phyloP scores from a whole-genome alignment of 2,888 invertebrate species.

The Rotaria magnacalcarata region DNA sequence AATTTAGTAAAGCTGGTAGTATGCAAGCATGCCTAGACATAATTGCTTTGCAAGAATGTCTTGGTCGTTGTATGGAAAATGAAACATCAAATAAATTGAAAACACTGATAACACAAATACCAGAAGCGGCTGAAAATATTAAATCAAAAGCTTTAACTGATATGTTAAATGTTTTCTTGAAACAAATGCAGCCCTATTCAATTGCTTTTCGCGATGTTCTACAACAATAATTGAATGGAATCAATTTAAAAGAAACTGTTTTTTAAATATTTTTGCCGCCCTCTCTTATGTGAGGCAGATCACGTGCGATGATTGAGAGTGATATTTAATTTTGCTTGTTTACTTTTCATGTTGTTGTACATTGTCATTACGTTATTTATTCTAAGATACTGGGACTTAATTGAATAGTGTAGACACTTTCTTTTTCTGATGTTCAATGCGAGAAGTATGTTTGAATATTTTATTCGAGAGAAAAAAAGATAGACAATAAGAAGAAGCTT shows the following conservation, averaged over 20 bases:
- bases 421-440: not conserved
- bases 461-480: no score
- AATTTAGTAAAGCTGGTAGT: constrained; percentile 21
- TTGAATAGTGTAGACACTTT: not conserved
- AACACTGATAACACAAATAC: not conserved
- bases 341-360: not conserved
- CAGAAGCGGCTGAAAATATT: not conserved
- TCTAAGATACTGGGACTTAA: no score
- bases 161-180: constrained; percentile 2
- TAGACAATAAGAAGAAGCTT: no score
- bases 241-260: not conserved
- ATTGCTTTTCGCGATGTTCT: not conserved
- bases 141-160: not conserved
- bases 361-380: not conserved
- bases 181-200: constrained; percentile 29
- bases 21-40: constrained; percentile 24
- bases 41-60: constrained; percentile 25
- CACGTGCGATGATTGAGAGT: not conserved
- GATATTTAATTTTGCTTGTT: not conserved
- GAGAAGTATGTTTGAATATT: no score
- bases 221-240: not conserved
- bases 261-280: no score
- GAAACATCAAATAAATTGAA: not conserved
- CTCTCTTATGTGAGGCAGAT: no score
- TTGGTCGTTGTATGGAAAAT: constrained; percentile 17